Evolutionary conservation across 2,797 vertebrate genomes (phyloP), one percentile per base, ranked within the genome.

Genomic region (Epinephelus malabaricus): DNA sequence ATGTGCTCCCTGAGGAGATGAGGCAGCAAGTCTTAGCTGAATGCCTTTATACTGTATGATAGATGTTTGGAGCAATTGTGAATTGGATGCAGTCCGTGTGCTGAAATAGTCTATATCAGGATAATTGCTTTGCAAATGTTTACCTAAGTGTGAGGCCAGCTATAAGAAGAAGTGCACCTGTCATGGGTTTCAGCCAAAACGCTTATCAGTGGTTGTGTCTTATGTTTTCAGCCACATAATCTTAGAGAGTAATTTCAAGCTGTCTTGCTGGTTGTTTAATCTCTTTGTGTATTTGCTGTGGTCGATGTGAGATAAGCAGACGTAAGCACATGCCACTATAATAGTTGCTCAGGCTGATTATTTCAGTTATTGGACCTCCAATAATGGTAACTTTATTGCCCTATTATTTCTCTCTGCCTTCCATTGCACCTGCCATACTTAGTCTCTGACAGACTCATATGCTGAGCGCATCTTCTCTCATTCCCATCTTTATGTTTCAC

Each of bases 201-300:
- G 34, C 7, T 17, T 53, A 6, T 45, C 43, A 60, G 27, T 58
- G 17, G 8, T 25, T 62, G 17, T 65, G 49, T 74, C 60, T 76
- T 49, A 38, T 74, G 43, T 60, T 34, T 64, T 27, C 2, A 81
- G 27, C 54, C 51, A 21, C 61, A 23, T 17, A 0, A 5, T 70
- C 50, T 59, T 3, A 11, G 27, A 65, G 40, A 43, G n/a, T 8
- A 51, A 69, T 73, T 65, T 53, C 23, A 70, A 63, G 59, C 0
- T 69, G 67, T 66, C 63, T 15, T 58, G 27, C 74, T 64, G 68
- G 46, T 55, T 78, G 18, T 86, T 80, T 79, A 66, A 66, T 83
- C 73, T 64, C 3, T 4, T 14, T 69, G 73, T 68, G 40, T 85
- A 63, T 90, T 84, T 82, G 45, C 61, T 25, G 73, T 81, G n/a